Conservation (phyloP, 2,797 vertebrate genomes). For the Numenius phaeopus region DNA sequence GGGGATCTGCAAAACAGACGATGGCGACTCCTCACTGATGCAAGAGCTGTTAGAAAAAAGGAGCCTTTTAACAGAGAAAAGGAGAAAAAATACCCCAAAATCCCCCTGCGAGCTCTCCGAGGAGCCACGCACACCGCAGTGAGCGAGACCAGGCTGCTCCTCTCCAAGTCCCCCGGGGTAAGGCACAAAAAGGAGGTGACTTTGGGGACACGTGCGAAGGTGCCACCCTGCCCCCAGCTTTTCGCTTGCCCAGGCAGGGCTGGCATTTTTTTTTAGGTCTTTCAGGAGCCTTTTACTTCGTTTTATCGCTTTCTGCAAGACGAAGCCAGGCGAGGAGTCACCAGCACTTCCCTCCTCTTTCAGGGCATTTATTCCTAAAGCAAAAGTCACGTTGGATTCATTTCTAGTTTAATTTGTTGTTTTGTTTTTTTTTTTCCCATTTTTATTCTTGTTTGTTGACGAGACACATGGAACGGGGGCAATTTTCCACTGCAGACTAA, state of each 20-base stretch:
- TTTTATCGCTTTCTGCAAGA: neutral
- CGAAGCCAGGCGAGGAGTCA: neutral
- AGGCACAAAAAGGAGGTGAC: neutral
- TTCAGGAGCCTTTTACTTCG: neutral
- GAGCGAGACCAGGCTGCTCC: neutral
- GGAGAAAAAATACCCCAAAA: neutral
- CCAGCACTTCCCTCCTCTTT: neutral
- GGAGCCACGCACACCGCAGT: accelerated
- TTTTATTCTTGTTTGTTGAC: neutral
- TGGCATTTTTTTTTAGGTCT: neutral
- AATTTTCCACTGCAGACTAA: neutral
- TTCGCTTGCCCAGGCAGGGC: neutral
- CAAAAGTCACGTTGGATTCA: neutral
- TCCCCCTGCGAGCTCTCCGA: accelerated
- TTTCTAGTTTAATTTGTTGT: neutral
- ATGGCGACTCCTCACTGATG: neutral
- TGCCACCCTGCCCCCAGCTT: neutral
- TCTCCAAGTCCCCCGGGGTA: neutral
- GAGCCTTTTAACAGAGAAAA: neutral
- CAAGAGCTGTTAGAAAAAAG: neutral
- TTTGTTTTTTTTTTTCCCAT: too few species aligned
- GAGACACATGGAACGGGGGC: neutral
- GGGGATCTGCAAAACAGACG: neutral
- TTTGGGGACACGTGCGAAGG: accelerated
- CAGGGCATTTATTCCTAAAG: neutral